Percentiles rank a stretch among this genome's conserved stretches.
Conservation (phyloP, 2,113 vertebrate genomes). For the Galeopterus variegatus region DNA sequence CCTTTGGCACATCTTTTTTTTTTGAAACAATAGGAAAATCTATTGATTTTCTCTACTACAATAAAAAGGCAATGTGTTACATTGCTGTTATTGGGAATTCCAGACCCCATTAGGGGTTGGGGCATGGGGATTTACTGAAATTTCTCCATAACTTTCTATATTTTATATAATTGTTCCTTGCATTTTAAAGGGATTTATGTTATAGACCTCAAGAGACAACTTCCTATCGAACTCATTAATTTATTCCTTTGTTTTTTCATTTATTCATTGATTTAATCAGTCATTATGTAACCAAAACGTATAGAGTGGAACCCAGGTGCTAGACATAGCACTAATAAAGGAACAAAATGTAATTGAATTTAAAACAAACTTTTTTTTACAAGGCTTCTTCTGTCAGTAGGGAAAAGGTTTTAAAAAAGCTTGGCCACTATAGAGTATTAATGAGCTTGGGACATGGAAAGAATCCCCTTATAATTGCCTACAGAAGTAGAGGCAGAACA, state of each 20-base stretch:
- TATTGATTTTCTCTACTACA: background rate
- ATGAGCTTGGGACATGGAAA: background rate
- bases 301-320: background rate
- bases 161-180: background rate
- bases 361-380: conserved; percentile 26
- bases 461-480: background rate
- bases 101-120: background rate
- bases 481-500: background rate
- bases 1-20: background rate
- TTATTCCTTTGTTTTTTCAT: background rate
- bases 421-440: background rate
- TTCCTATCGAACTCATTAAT: background rate
- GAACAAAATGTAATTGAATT: background rate
- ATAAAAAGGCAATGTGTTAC: background rate
- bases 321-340: background rate
- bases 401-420: background rate
- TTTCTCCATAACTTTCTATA: background rate
- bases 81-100: background rate
- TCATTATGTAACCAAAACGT: background rate
- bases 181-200: conserved; percentile 1
- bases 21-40: background rate
- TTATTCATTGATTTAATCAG: background rate
- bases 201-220: background rate
- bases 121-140: background rate
- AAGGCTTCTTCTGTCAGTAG: background rate